A percentile compares a stretch with the other conserved stretches of the same genome.
These are phyloP conservation scores for Matsumurasca onukii DNA, from an alignment of 1,140 invertebrate genomes.

Conservation along the genomic window DNA sequence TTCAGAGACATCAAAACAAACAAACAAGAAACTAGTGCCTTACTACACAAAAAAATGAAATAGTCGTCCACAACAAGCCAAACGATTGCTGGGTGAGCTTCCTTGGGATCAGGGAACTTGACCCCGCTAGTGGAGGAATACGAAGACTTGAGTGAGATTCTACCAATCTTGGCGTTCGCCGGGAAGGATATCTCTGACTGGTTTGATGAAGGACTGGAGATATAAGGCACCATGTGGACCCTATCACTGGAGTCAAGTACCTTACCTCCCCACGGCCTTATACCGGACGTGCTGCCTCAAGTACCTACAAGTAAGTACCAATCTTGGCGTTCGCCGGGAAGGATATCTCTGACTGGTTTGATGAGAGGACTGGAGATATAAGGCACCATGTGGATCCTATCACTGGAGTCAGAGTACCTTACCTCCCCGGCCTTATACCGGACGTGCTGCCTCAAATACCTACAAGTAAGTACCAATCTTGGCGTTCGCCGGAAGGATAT, in stretches of 20 bases:
- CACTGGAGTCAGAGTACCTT: constrained; percentile 54
- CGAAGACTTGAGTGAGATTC: constrained; percentile 48
- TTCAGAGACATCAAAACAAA: neutral
- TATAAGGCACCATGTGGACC: too few species aligned
- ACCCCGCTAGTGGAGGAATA: constrained; percentile 59
- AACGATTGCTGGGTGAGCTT: constrained; percentile 72
- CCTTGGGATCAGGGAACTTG: constrained; percentile 60
- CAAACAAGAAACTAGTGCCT: neutral
- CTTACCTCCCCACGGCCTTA: too few species aligned
- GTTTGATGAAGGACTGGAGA: constrained; percentile 65
- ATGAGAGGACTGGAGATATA: constrained; percentile 57
- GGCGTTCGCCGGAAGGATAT: too few species aligned
- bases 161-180: constrained; percentile 63
- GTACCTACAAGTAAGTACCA: too few species aligned
- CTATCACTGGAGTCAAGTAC: too few species aligned
- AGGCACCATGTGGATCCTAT: constrained; percentile 51
- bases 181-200: constrained; percentile 76
- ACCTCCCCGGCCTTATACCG: too few species aligned
- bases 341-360: constrained; percentile 75
- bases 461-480: too few species aligned
- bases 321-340: constrained; percentile 68
- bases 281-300: too few species aligned
- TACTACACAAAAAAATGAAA: constrained; percentile 55
- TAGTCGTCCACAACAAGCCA: constrained; percentile 63
- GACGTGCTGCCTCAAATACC: too few species aligned